Evolutionary conservation across 2,113 vertebrate genomes (phyloP).

Genomic region (Elaphurus davidianus): DNA sequence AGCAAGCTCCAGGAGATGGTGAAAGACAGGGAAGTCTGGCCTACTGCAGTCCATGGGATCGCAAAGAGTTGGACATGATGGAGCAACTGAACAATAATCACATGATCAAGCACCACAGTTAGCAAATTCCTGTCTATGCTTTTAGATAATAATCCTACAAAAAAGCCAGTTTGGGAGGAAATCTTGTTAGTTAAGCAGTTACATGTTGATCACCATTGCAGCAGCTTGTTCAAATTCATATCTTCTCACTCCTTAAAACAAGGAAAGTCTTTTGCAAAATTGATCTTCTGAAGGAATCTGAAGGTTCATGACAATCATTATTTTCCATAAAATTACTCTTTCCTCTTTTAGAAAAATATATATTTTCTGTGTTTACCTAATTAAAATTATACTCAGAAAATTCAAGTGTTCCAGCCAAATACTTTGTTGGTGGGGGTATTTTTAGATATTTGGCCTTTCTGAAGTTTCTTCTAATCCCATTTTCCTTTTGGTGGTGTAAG

Average conservation of each 20-base stretch:
- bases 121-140: not conserved
- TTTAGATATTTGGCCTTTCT: conserved; percentile 53
- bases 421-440: conserved; percentile 36
- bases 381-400: conserved; percentile 69
- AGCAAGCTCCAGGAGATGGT: not conserved
- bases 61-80: not conserved
- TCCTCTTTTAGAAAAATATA: conserved; percentile 39
- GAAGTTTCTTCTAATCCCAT: not conserved
- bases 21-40: not conserved
- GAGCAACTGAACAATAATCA: not conserved
- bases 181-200: not conserved
- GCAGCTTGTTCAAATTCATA: not conserved
- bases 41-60: not conserved
- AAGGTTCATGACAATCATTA: not conserved
- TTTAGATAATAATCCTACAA: not conserved
- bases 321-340: conserved; percentile 40
- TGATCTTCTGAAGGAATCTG: not conserved
- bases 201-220: not conserved
- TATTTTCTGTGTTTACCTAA: conserved; percentile 55
- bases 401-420: conserved; percentile 58
- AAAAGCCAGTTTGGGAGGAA: not conserved
- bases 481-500: conserved; percentile 17
- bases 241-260: not conserved
- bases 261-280: not conserved
- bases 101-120: not conserved